Base-by-base conservation (phyloP, 1,140 invertebrate genomes). In the Drosophila mayri region DNA sequence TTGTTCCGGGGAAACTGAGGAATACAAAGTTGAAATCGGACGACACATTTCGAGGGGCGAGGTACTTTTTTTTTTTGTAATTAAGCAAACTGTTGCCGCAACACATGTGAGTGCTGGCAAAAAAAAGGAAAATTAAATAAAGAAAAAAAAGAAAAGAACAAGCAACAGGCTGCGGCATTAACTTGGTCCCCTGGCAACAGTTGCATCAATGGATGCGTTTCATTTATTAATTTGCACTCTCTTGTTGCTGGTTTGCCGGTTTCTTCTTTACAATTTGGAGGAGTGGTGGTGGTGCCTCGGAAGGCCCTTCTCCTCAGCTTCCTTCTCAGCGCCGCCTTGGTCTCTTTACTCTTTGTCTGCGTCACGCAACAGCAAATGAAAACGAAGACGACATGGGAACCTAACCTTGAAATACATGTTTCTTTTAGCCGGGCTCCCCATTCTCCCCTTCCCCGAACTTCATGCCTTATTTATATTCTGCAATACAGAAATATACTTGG, bases 131-230 rank as follows among this genome's bases (percentile, higher is more conserved):
- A 59, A 25, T 28, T n/a, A 61, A 28, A 54, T 11, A 55, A 16
- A 16, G 2, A 28, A 40, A 6, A 55, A 54, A 30, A 18, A 30
- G 22, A 64, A 65, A 14, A n/a, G 22, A 58, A 58, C 22, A 18
- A 63, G 54, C 68, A 65, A 65, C 52, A 76, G 44, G 70, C 71
- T 54, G 44, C n/a, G 37, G 47, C 57, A 41, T 30, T 38, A 20
- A 50, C 47, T 54, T 46, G 55, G 25, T 52, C 28, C 37, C 63
- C 43, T 52, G 41, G 50, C 74, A 52, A 47, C 79, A 68, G 62
- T 80, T 84, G 80, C 84, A 84, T 88, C 76, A 87, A 84, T 87
- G 84, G 82, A 88, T 88, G 84, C 84, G 76, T 88, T 87, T 67
- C 68, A 84, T 87, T 90, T 87, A 81, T 87, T 87, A 83, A 88